Evolutionary conservation across 2,888 invertebrate species (phyloP), one percentile per base, ranked within the genome.

Genomic region (Falcaria lacertinaria): DNA sequence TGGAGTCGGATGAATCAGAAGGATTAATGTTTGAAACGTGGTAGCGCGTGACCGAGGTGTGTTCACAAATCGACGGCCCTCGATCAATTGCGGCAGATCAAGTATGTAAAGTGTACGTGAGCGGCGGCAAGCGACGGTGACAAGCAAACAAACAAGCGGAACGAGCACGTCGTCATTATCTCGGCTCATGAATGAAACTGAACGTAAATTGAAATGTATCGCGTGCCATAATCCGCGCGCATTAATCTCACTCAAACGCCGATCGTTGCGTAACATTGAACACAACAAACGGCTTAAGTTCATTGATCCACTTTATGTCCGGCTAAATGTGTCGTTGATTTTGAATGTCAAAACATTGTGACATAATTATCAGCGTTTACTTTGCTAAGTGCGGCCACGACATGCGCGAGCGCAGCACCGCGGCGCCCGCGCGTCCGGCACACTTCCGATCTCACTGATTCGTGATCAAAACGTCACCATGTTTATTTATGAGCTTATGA

Each of bases 191-290:
- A 89, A 88, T 88, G 88, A 87, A 88, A 83, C 80, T 71, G 81
- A 86, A 86, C 84, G 85, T 82, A 87, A 87, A 88, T 87, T 81
- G 87, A 81, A 88, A 83, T 80, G 80, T 87, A 87, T 88, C 86
- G 88, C 88, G 88, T 89, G 89, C 87, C 82, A 86, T 88, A 89
- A 88, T 86, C 88, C 86, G 80, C 78, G 76, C 76, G 75, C 87
- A 88, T 88, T 87, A 88, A 89, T 89, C 89, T 87, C 88, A 78
- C 83, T 87, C 85, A 85, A 88, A 85, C 77, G 75, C 80, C 84
- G 82, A 85, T 84, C 74, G 72, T 87, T 88, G 80, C 82, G 85
- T 86, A 84, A 88, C 74, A 68, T 57, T 61, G 70, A 74, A 69
- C 75, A 74, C 69, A 75, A 78, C 83, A 82, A 81, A 82, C 83